phyloP scores from a whole-genome alignment of 2,113 vertebrate species.

The Phrynocephalus versicolor region DNA sequence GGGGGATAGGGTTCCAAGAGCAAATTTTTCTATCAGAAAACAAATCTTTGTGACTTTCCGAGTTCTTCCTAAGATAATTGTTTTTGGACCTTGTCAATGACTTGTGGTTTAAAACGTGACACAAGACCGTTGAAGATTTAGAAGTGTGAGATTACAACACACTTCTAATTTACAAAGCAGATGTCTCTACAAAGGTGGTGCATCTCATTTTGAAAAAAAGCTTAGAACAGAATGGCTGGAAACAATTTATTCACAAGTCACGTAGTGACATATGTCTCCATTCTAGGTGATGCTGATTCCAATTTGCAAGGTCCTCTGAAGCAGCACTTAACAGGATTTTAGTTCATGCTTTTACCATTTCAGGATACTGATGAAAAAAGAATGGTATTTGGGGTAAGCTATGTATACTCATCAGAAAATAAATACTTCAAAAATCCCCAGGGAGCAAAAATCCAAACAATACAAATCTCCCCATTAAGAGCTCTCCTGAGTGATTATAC shows the following conservation, averaged over 20 bases:
- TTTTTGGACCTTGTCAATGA: conserved; percentile 5
- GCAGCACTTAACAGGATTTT: conserved; percentile 20
- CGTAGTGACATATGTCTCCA: not conserved
- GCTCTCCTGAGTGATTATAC: conserved; percentile 50
- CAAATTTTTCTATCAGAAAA: conserved; percentile 7
- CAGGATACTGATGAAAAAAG: conserved; percentile 33
- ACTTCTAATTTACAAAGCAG: not conserved
- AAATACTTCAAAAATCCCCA: conserved; percentile 34
- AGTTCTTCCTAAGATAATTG: not conserved
- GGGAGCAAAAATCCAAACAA: conserved; percentile 43
- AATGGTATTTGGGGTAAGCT: conserved; percentile 33
- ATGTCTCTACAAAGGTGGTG: not conserved
- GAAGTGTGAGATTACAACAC: not conserved
- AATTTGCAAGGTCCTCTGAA: conserved; percentile 22
- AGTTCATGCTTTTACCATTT: not conserved
- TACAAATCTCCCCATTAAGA: conserved; percentile 33
- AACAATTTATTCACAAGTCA: conserved; percentile 31
- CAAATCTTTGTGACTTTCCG: conserved; percentile 28
- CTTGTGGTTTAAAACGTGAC: not conserved
- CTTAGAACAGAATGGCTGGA: not conserved
- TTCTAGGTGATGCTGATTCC: not conserved
- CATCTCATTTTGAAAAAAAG: conserved; percentile 16
- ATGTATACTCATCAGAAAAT: conserved; percentile 35
- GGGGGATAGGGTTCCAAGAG: conserved; percentile 1
- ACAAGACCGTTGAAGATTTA: not conserved